Base-by-base conservation (phyloP, 2,888 invertebrate species). In the Erebia epiphron region DNA sequence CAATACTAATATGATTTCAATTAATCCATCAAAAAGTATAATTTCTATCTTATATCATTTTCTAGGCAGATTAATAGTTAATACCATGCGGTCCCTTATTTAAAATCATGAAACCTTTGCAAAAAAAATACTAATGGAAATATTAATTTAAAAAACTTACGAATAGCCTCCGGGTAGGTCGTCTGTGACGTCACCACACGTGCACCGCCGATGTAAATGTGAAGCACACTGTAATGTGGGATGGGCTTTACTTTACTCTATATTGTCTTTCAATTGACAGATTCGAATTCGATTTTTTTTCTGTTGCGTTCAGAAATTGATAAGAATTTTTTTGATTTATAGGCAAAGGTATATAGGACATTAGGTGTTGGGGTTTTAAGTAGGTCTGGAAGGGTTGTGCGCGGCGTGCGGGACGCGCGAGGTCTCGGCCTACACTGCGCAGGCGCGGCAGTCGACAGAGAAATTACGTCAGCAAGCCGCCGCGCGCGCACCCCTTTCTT, bases 401-500 rank as follows among this genome's bases (percentile, higher is more conserved):
- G 82, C 80, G 79, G 83, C 90, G 91, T 86, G 87, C 87, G 87
- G 86, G 86, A 81, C 85, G 86, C 89, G 85, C 87, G 88, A 88
- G 84, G 85, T 84, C 86, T 83, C 76, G 84, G 75, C 83, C 83
- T 83, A 82, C 85, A 92, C 92, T 92, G 85, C 83, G 84, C 86
- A 73, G 76, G 80, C 81, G 78, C 74, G 76, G 68, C 74, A 80
- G 78, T 77, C 84, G 80, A 79, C 80, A 83, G 82, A 84, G 83
- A 84, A 83, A 88, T 91, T 91, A 91, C 91, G 89, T 90, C 91
- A 89, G 86, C 83, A 82, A 78, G 76, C 84, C 86, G 86, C 84
- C 82, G 80, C 79, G 77, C 80, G 83, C 86, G 82, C 90, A 90
- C 91, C 91, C 92, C 92, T 89, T 92, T 92, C 88, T 86, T 91